phyloP scores from a whole-genome alignment of 2,888 invertebrate genomes.

The Tromatobia lineatoria region DNA sequence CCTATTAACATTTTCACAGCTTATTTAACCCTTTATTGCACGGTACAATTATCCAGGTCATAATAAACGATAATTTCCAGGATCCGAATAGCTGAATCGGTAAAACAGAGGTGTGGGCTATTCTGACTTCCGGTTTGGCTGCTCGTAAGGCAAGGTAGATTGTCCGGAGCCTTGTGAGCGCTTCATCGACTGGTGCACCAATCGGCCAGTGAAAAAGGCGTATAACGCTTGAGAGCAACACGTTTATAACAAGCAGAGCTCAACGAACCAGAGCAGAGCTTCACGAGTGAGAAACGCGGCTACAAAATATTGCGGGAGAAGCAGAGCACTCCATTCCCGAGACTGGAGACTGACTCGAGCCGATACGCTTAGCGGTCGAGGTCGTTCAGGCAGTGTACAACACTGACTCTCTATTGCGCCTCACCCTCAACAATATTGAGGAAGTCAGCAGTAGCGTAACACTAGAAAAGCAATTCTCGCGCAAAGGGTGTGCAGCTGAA shows the following conservation, averaged over 20 bases:
- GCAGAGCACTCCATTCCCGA: constrained; percentile 12
- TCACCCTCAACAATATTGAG: constrained; percentile 55
- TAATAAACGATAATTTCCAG: background rate
- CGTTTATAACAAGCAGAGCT: constrained; percentile 43
- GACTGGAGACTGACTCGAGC: constrained; percentile 29
- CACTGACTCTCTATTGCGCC: constrained; percentile 10
- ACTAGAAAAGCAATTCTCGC: constrained; percentile 60
- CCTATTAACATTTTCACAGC: background rate
- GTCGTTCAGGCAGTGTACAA: constrained; percentile 51
- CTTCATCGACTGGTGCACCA: constrained; percentile 34
- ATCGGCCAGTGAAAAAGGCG: background rate
- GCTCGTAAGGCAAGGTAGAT: constrained; percentile 49
- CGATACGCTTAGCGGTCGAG: constrained; percentile 47
- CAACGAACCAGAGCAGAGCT: constrained; percentile 58
- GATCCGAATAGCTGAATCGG: background rate
- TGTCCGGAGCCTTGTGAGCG: constrained; percentile 24
- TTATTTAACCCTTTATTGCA: background rate
- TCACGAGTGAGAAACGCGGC: constrained; percentile 44
- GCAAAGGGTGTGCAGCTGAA: background rate
- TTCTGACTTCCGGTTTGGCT: constrained; percentile 43
- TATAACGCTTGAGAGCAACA: background rate
- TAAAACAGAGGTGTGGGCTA: constrained; percentile 20
- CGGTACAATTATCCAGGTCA: background rate
- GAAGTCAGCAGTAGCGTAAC: constrained; percentile 43
- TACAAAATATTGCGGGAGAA: constrained; percentile 40